phyloP scores from a whole-genome alignment of 1,140 invertebrate species.

The Antheraea mylitta region DNA sequence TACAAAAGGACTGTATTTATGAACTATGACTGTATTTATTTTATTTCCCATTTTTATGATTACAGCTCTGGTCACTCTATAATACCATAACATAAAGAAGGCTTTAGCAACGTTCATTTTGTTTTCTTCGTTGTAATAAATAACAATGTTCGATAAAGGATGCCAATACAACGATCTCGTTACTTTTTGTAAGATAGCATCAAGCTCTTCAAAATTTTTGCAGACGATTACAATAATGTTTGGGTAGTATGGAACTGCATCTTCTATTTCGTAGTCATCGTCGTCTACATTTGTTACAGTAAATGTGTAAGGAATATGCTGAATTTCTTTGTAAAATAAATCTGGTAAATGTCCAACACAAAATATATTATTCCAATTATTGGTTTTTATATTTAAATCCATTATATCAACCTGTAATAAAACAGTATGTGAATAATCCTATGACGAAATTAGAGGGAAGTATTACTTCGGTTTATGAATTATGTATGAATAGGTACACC shows the following conservation, averaged over 20 bases:
- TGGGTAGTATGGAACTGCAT: constrained; percentile 42
- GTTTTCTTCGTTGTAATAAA: constrained; percentile 46
- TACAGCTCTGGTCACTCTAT: constrained; percentile 46
- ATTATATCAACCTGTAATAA: constrained; percentile 41
- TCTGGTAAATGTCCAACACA: constrained; percentile 45
- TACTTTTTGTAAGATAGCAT: constrained; percentile 39
- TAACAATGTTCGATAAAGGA: constrained; percentile 50
- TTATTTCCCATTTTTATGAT: constrained; percentile 49
- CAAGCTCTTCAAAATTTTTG: constrained; percentile 43
- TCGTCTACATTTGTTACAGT: constrained; percentile 33
- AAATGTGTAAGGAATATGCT: constrained; percentile 33
- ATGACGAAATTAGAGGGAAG: not conserved
- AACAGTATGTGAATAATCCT: not conserved
- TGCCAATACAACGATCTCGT: constrained; percentile 50
- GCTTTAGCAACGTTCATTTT: constrained; percentile 37
- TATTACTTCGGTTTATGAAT: no score
- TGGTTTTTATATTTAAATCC: constrained; percentile 39
- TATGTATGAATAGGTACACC: no score
- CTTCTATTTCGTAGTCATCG: constrained; percentile 40
- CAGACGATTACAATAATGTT: constrained; percentile 49
- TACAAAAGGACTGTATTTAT: constrained; percentile 50
- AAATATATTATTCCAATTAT: constrained; percentile 53
- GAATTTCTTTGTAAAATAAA: constrained; percentile 37
- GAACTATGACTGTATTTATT: constrained; percentile 32
- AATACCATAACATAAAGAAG: constrained; percentile 60